A percentile compares a stretch with the other conserved stretches of the same genome.
Evolutionary conservation across 1,140 invertebrate species (phyloP).

Genomic region (Magallana ariakensis): DNA sequence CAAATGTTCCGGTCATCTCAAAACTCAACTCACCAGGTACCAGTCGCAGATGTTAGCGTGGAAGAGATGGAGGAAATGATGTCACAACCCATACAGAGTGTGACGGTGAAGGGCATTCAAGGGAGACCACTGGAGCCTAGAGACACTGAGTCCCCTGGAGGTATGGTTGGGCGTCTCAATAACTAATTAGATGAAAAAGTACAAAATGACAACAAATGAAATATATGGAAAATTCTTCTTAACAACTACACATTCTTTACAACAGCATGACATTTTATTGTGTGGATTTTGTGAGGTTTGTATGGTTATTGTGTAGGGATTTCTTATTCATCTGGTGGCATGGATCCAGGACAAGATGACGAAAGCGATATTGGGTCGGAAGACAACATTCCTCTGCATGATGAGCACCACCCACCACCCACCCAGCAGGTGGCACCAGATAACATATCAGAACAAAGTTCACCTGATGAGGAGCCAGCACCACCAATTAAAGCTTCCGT

Average conservation of each 20-base stretch:
- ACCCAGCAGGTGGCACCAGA: conserved; percentile 49
- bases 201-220: too few relatives aligned
- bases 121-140: conserved; percentile 36
- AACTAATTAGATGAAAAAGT: neutral
- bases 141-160: conserved; percentile 45
- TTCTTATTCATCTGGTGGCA: conserved; percentile 45
- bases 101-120: conserved; percentile 46
- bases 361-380: conserved; percentile 65
- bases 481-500: conserved; percentile 38
- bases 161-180: neutral
- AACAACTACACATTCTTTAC: too few relatives aligned
- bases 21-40: conserved; percentile 40
- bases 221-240: too few relatives aligned
- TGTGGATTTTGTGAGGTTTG: too few relatives aligned
- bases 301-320: neutral
- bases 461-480: conserved; percentile 45
- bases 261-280: too few relatives aligned
- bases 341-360: conserved; percentile 65
- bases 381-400: conserved; percentile 49
- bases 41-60: conserved; percentile 43
- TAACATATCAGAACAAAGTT: conserved; percentile 46
- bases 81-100: conserved; percentile 54
- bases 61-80: conserved; percentile 51
- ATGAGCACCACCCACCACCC: conserved; percentile 47
- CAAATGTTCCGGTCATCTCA: conserved; percentile 6